These are phyloP conservation scores for Gryllus bimaculatus DNA, from an alignment of 1,140 invertebrate species.

Conservation along the genomic window DNA sequence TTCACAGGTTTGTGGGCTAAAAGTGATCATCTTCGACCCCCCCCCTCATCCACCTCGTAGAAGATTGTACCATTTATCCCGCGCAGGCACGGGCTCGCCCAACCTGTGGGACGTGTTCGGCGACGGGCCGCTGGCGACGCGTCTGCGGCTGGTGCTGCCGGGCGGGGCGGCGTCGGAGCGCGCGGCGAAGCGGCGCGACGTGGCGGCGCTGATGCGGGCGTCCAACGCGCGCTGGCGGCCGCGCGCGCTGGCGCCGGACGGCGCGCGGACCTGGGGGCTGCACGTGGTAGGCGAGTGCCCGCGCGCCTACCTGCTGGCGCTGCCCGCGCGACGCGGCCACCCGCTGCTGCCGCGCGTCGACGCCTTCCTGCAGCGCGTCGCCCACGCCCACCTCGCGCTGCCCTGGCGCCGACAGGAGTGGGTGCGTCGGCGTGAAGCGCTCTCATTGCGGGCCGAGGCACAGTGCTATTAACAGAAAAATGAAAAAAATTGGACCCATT, in stretches of 20 bases:
- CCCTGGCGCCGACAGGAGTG: not conserved
- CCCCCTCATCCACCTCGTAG: no score
- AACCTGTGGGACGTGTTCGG: slow-evolving; percentile 30
- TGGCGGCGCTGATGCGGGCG: not conserved
- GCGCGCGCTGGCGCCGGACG: no score
- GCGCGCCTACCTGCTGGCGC: slow-evolving; percentile 31
- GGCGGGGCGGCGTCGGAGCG: no score
- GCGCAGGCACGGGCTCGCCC: slow-evolving; percentile 24
- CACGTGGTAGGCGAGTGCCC: slow-evolving; percentile 36
- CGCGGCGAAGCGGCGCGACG: not conserved
- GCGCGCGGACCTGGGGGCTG: slow-evolving; percentile 18
- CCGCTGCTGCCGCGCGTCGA: slow-evolving; percentile 17
- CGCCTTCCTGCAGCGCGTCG: not conserved
- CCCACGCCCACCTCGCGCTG: not conserved
- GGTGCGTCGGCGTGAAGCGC: not conserved
- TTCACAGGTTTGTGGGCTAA: no score
- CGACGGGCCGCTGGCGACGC: not conserved
- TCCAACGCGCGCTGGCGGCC: not conserved
- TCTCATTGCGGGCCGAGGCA: no score
- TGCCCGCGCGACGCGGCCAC: slow-evolving; percentile 28
- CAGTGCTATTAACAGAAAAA: no score
- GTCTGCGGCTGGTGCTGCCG: not conserved
- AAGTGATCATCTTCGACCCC: no score
- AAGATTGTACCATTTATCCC: not conserved
- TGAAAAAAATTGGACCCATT: no score